Percentiles rank a stretch among this genome's conserved stretches.
Evolutionary conservation across 2,797 vertebrate genomes (phyloP).

Genomic region (Tiaroga cobitis): DNA sequence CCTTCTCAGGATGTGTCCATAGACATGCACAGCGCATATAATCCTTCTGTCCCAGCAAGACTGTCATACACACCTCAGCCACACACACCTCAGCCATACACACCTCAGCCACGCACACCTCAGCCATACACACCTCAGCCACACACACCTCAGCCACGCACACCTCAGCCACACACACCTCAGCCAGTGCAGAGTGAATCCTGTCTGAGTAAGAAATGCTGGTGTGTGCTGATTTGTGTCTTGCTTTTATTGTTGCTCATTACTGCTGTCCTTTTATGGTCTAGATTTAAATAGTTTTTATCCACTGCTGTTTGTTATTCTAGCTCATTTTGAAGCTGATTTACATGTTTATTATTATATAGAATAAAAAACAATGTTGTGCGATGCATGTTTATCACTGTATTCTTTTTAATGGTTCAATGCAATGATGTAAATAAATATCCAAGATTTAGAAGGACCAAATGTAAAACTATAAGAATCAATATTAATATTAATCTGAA

Average conservation of each 20-base stretch:
- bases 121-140: too few species aligned
- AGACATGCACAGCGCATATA: not conserved
- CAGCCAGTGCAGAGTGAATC: not conserved
- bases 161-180: too few species aligned
- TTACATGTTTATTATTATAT: not conserved
- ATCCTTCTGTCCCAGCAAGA: not conserved
- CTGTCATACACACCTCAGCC: fast-evolving
- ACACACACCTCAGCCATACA: too few species aligned
- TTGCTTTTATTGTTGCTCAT: not conserved
- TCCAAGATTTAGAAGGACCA: not conserved
- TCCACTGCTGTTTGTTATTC: not conserved
- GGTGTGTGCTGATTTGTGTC: not conserved
- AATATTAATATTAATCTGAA: not conserved
- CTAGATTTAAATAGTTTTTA: not conserved
- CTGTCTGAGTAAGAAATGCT: not conserved
- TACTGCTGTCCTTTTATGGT: not conserved
- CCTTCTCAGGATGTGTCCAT: not conserved
- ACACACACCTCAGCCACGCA: not conserved
- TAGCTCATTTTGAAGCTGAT: not conserved
- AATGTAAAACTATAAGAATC: not conserved
- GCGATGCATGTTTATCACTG: not conserved
- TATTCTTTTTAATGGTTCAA: not conserved
- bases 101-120: too few species aligned
- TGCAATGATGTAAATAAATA: not conserved
- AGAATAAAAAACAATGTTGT: not conserved